Evolutionary conservation across 2,888 invertebrate genomes (phyloP).

Genomic region (Callosobruchus maculatus): DNA sequence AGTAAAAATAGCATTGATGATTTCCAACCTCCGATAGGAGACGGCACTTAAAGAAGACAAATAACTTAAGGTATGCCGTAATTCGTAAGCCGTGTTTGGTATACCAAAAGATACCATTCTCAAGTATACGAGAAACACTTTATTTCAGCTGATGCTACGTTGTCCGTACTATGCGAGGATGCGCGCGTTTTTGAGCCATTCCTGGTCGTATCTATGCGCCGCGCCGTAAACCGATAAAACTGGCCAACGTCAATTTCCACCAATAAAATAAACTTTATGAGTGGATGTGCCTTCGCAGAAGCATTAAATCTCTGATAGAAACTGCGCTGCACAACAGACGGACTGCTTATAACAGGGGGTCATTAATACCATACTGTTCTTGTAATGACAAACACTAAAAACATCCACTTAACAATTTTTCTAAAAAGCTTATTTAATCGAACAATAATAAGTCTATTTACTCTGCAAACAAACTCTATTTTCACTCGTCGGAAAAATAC

Average conservation of each 20-base stretch:
- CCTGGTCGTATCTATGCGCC: background rate
- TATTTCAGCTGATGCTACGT: background rate
- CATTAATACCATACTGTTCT: background rate
- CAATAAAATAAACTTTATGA: slow-evolving; percentile 4
- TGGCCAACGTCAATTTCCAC: slow-evolving; percentile 4
- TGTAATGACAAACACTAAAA: background rate
- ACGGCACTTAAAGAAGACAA: too few species aligned
- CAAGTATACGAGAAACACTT: background rate
- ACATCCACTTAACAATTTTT: too few species aligned
- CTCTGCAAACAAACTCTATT: too few species aligned
- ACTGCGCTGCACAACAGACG: background rate
- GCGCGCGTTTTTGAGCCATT: background rate
- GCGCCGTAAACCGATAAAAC: slow-evolving; percentile 3
- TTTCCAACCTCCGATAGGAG: too few species aligned
- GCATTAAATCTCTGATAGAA: slow-evolving; percentile 2
- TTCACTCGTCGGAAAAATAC: too few species aligned
- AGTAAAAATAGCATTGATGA: too few species aligned
- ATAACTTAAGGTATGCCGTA: too few species aligned
- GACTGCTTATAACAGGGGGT: background rate
- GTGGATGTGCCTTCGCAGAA: background rate
- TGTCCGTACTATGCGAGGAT: background rate
- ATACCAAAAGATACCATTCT: background rate
- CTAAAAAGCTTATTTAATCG: too few species aligned
- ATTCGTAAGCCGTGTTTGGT: too few species aligned
- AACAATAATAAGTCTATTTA: too few species aligned